Percentiles rank a stretch among this genome's conserved stretches.
Conservation (phyloP, 2,113 vertebrate genomes). For the Gopherus flavomarginatus region DNA sequence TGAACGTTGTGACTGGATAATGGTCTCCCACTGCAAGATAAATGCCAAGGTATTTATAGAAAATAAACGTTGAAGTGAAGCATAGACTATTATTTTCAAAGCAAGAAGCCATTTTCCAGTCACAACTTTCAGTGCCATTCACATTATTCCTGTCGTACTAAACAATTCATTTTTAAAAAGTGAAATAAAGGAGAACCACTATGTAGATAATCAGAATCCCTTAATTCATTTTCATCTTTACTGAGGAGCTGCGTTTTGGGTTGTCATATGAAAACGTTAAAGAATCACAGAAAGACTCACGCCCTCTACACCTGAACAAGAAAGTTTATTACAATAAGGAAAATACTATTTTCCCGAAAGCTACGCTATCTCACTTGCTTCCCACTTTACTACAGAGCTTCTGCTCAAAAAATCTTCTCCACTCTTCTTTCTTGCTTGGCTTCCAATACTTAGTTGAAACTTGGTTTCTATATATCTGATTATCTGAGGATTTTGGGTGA, state of each 20-base stretch:
- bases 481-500: too few relatives aligned
- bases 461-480: too few relatives aligned
- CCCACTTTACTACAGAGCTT: not conserved
- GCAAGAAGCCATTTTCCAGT: conserved; percentile 61
- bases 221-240: conserved; percentile 6
- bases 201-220: conserved; percentile 25
- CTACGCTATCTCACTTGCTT: not conserved
- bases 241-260: not conserved
- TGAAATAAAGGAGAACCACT: conserved; percentile 27
- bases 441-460: too few relatives aligned
- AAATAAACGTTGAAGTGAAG: conserved; percentile 70
- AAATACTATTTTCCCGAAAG: not conserved
- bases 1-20: conserved; percentile 66
- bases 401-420: not conserved
- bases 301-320: not conserved
- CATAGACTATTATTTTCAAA: conserved; percentile 61
- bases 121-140: conserved; percentile 51
- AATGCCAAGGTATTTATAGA: conserved; percentile 72
- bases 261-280: not conserved
- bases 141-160: conserved; percentile 21
- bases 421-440: too few relatives aligned
- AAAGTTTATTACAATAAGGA: not conserved
- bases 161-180: conserved; percentile 28
- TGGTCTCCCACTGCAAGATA: conserved; percentile 61
- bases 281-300: not conserved